phyloP scores from a whole-genome alignment of 2,888 invertebrate species.

The Tiliacea citrago region DNA sequence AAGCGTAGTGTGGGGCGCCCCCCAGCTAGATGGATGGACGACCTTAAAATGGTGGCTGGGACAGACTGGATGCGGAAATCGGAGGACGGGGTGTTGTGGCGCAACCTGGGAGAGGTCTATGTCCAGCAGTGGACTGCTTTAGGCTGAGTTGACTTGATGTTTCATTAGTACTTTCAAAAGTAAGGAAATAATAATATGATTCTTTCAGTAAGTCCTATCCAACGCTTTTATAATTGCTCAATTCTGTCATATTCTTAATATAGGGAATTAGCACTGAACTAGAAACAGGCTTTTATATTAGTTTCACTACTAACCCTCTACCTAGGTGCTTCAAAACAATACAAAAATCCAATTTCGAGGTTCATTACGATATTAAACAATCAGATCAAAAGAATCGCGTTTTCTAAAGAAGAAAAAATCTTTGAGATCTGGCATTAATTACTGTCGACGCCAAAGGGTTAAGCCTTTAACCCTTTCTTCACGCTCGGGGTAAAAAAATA shows the following conservation, averaged over 20 bases:
- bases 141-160: too few species aligned
- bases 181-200: background rate
- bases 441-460: slow-evolving; percentile 85
- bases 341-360: slow-evolving; percentile 59
- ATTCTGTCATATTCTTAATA: background rate
- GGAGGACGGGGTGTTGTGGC: too few species aligned
- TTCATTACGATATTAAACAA: slow-evolving; percentile 74
- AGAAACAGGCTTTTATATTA: background rate
- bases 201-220: background rate
- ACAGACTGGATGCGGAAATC: too few species aligned
- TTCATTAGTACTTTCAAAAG: too few species aligned
- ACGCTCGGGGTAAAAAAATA: slow-evolving; percentile 75
- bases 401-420: slow-evolving; percentile 73
- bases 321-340: background rate
- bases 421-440: slow-evolving; percentile 86
- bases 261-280: background rate
- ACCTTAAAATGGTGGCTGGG: too few species aligned
- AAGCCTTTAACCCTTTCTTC: slow-evolving; percentile 83
- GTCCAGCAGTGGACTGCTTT: too few species aligned
- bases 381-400: slow-evolving; percentile 80
- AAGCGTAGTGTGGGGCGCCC: too few species aligned
- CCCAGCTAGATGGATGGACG: too few species aligned
- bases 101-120: too few species aligned
- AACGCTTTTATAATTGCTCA: background rate
- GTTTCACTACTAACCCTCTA: background rate